Conservation (phyloP, 2,888 invertebrate species). For the Mesoligia furuncula region DNA sequence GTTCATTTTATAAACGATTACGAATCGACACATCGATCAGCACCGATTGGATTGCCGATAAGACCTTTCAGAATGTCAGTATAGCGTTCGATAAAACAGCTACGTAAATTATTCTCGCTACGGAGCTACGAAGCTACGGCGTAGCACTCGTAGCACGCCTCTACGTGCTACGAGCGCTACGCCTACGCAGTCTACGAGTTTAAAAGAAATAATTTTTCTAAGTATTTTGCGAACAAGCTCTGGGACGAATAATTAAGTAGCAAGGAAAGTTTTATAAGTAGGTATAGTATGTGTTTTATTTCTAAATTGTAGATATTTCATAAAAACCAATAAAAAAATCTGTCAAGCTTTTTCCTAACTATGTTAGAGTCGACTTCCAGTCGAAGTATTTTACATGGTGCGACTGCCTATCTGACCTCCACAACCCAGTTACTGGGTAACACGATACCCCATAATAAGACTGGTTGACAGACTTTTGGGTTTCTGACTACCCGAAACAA, state of each 20-base stretch:
- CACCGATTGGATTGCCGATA: constrained; percentile 34
- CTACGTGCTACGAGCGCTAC: too few relatives aligned
- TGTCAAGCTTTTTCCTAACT: not conserved
- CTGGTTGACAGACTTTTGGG: not conserved
- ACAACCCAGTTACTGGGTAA: not conserved
- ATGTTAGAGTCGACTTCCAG: not conserved
- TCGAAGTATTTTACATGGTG: not conserved
- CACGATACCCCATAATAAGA: not conserved
- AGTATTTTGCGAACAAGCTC: not conserved
- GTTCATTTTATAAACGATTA: not conserved
- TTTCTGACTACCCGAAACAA: not conserved
- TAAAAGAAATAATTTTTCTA: not conserved
- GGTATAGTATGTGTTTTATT: not conserved
- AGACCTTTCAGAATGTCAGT: constrained; percentile 23
- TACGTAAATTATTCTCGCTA: constrained; percentile 26
- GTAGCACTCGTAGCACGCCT: constrained; percentile 48
- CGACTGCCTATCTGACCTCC: not conserved
- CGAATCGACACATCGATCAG: constrained; percentile 22
- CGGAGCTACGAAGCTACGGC: constrained; percentile 49
- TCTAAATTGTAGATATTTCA: not conserved
- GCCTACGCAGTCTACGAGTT: too few relatives aligned
- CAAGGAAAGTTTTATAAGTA: not conserved
- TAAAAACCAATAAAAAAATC: not conserved
- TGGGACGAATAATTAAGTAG: not conserved
- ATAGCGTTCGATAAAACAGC: constrained; percentile 5